Evolutionary conservation across 2,797 vertebrate species (phyloP).

Genomic region (Prionace glauca): DNA sequence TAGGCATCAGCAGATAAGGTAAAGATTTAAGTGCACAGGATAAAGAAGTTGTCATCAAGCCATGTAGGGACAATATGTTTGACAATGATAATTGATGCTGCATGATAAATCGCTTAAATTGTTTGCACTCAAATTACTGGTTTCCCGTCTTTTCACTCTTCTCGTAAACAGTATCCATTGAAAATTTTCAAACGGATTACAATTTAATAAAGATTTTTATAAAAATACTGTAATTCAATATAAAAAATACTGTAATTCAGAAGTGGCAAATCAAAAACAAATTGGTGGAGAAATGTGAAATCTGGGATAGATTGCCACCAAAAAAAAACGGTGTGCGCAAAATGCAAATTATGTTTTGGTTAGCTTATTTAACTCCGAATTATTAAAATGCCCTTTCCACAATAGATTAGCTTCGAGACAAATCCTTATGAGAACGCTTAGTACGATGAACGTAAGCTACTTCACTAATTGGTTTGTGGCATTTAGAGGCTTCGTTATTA

Average conservation of each 20-base stretch:
- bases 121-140: not conserved
- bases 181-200: not conserved
- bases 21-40: not conserved
- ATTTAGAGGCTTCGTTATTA: not conserved
- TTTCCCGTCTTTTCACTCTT: not conserved
- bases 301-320: not conserved
- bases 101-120: not conserved
- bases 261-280: not conserved
- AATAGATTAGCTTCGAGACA: not conserved
- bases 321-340: not conserved
- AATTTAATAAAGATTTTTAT: not conserved
- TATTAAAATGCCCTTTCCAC: not conserved
- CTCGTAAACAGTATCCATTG: not conserved
- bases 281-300: too few relatives aligned
- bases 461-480: not conserved
- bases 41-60: not conserved
- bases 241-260: not conserved
- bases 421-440: not conserved
- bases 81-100: not conserved
- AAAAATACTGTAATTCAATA: too few relatives aligned
- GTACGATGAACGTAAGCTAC: not conserved
- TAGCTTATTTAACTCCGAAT: not conserved
- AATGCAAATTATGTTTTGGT: not conserved
- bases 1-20: not conserved
- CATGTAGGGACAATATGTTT: too few relatives aligned